phyloP scores from a whole-genome alignment of 1,140 invertebrate genomes.

The Brachionus paranguensis region DNA sequence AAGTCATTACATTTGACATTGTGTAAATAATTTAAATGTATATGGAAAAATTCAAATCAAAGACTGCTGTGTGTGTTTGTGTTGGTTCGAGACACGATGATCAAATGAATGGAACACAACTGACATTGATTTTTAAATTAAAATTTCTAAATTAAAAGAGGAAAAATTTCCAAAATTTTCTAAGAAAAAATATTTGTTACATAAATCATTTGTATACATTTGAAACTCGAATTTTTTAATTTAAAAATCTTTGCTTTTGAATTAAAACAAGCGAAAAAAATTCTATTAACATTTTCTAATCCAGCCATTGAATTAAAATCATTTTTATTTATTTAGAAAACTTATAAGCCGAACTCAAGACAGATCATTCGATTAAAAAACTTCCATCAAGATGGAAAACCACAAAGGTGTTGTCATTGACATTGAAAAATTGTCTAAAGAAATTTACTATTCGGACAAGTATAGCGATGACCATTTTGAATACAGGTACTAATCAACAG shows the following conservation, averaged over 20 bases:
- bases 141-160: not conserved
- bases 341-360: not conserved
- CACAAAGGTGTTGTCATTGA: constrained; percentile 21
- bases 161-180: not conserved
- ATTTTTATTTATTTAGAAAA: not conserved
- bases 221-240: not conserved
- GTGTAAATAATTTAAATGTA: not conserved
- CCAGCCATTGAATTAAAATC: not conserved
- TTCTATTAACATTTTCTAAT: not conserved
- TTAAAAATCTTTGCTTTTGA: not conserved
- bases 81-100: not conserved
- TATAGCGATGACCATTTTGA: constrained; percentile 22
- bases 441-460: constrained; percentile 37
- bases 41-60: not conserved
- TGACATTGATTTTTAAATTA: not conserved
- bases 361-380: not conserved
- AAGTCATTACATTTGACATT: not conserved
- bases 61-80: not conserved
- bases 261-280: not conserved
- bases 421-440: constrained; percentile 26
- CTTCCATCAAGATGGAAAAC: not conserved
- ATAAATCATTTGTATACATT: not conserved
- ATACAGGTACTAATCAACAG: not conserved
- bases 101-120: not conserved
- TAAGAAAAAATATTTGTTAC: not conserved